phyloP scores from a whole-genome alignment of 2,888 invertebrate genomes.

The Octonoba sinensis region DNA sequence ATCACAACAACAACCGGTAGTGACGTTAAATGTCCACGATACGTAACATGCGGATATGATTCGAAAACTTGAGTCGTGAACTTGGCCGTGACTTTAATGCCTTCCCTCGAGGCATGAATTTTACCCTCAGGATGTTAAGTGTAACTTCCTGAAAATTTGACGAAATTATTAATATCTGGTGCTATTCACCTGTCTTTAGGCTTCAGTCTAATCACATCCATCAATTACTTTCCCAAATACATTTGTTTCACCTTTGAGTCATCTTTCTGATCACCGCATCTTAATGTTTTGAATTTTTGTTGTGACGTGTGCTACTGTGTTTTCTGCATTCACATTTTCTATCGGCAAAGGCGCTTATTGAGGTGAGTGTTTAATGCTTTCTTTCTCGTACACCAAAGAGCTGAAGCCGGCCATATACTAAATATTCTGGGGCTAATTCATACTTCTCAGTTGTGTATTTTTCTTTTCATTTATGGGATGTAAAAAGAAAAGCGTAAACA shows the following conservation, averaged over 20 bases:
- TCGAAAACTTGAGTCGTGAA: conserved; percentile 61
- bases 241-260: background rate
- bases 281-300: conserved; percentile 61
- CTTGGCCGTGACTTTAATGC: conserved; percentile 63
- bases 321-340: conserved; percentile 31
- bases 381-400: too few relatives aligned
- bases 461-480: too few relatives aligned
- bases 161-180: conserved; percentile 13
- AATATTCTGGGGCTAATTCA: too few relatives aligned
- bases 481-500: too few relatives aligned
- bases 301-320: conserved; percentile 60
- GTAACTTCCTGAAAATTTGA: conserved; percentile 42
- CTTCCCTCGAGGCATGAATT: conserved; percentile 56
- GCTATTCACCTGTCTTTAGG: background rate
- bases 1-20: conserved; percentile 39
- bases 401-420: too few relatives aligned
- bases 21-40: conserved; percentile 52
- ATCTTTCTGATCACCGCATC: conserved; percentile 17
- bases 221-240: background rate
- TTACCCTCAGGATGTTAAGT: conserved; percentile 40
- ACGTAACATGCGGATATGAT: conserved; percentile 51
- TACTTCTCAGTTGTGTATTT: too few relatives aligned
- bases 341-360: background rate
- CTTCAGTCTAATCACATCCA: conserved; percentile 7
- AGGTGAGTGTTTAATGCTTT: too few relatives aligned